phyloP scores from a whole-genome alignment of 2,797 vertebrate species.

The Hylomyscus alleni region DNA sequence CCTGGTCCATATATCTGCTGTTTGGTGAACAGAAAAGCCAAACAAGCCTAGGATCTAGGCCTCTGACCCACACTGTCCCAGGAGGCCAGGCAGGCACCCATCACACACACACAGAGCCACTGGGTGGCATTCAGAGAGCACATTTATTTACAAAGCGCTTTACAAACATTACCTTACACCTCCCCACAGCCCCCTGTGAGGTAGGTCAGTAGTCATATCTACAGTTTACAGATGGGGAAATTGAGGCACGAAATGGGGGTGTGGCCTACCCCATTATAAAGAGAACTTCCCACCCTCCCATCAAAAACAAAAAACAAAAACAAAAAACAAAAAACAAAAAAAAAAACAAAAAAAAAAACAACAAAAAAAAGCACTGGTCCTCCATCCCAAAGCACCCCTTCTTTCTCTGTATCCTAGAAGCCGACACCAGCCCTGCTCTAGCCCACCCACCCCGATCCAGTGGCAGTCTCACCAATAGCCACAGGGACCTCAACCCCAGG shows the following conservation, averaged over 20 bases:
- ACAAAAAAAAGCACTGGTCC: slow-evolving; percentile 50
- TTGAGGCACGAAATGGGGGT: slow-evolving; percentile 85
- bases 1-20: neutral
- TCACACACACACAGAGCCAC: slow-evolving; percentile 46
- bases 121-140: slow-evolving; percentile 83
- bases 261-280: slow-evolving; percentile 79
- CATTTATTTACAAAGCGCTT: slow-evolving; percentile 86
- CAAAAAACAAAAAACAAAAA: slow-evolving; percentile 61
- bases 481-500: slow-evolving; percentile 14
- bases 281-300: slow-evolving; percentile 76
- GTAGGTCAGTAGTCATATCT: slow-evolving; percentile 86
- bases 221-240: slow-evolving; percentile 85
- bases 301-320: slow-evolving; percentile 69
- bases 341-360: slow-evolving; percentile 60
- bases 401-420: slow-evolving; percentile 33
- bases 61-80: neutral
- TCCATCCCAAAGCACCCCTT: slow-evolving; percentile 54
- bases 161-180: slow-evolving; percentile 83
- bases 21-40: neutral
- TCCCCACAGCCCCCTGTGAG: slow-evolving; percentile 86
- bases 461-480: neutral
- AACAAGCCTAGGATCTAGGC: neutral
- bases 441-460: neutral
- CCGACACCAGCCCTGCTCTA: neutral
- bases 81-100: neutral